Base-by-base conservation (phyloP, 2,797 vertebrate species). In the Oreochromis grahami region DNA sequence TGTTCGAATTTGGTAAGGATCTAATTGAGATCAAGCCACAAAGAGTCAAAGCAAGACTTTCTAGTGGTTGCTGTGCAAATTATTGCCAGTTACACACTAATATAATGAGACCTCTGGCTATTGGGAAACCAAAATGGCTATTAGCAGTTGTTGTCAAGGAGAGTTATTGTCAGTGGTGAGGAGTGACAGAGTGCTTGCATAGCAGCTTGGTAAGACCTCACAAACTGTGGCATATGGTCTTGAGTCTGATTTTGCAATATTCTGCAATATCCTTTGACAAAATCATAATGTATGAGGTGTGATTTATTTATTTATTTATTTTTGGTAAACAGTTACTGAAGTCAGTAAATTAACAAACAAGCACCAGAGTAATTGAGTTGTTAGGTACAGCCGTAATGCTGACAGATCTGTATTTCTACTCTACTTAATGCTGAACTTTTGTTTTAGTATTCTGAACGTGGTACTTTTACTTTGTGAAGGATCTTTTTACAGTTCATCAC, bases 61-160 rank as follows among this genome's bases (percentile, higher is more conserved):
- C 15, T 55, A 65, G 77, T 17, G n/a, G 80, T 65, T 85, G 29
- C 55, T 70, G 3, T 81, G 8, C 29, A 83, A 56, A 80, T 82
- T 48, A 79, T 77, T 77, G 26, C n/a, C 2, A 5, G 55, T 72
- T 77, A 38, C 24, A 38, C 36, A 50, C 53, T 85, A 74, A 89
- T 90, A 82, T 85, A 84, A 74, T 68, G 84, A 36, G 77, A 85
- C 86, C 79, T 82, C 43, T 77, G 68, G 84, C 84, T 81, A 68
- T 84, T 78, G 76, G 43, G 68, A 74, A 50, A 74, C 24, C 76
- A 79, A 52, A 78, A 70, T 51, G 56, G 63, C 80, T 68, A 7
- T 45, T 45, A 65, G 76, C 51, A 77, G 78, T 52, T 60, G 15
- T 24, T 45, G 15, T 43, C 76, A 84, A 55, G 76, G 82, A 65